Percentiles rank a stretch among this genome's conserved stretches.
These are phyloP conservation scores for Troglohyphantes excavatus DNA, from an alignment of 2,888 invertebrate genomes.

Conservation along the genomic window DNA sequence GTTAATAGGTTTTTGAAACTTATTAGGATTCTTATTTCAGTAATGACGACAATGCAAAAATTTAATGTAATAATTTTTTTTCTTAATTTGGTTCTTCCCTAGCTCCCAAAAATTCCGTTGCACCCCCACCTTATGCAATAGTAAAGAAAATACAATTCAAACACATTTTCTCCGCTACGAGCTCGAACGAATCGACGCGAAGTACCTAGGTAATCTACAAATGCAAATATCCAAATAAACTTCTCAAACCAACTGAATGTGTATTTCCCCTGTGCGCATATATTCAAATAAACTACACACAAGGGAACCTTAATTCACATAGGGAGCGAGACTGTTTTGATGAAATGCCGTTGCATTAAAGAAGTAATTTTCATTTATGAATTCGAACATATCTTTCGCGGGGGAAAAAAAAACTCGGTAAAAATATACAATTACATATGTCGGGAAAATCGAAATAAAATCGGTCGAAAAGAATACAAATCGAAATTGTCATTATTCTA, in stretches of 20 bases:
- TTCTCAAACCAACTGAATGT: neutral
- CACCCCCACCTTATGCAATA: too few relatives aligned
- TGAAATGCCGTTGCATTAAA: neutral
- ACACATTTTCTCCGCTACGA: neutral
- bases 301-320: neutral
- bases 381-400: neutral
- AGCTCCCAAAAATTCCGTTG: too few relatives aligned
- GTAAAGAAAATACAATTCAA: too few relatives aligned
- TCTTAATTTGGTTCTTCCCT: too few relatives aligned
- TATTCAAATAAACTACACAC: neutral
- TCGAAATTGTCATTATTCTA: slow-evolving; percentile 11
- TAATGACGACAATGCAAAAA: too few relatives aligned
- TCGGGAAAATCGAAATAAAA: neutral
- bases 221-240: slow-evolving; percentile 5
- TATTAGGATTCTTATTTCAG: too few relatives aligned
- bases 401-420: neutral
- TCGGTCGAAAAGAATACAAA: neutral
- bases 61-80: too few relatives aligned
- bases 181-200: neutral
- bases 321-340: neutral
- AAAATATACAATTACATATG: neutral
- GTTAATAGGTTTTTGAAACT: too few relatives aligned
- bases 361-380: slow-evolving; percentile 10
- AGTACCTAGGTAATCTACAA: neutral
- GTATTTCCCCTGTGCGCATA: neutral